Conservation (phyloP, 2,113 vertebrate genomes). For the Ammospiza caudacuta region DNA sequence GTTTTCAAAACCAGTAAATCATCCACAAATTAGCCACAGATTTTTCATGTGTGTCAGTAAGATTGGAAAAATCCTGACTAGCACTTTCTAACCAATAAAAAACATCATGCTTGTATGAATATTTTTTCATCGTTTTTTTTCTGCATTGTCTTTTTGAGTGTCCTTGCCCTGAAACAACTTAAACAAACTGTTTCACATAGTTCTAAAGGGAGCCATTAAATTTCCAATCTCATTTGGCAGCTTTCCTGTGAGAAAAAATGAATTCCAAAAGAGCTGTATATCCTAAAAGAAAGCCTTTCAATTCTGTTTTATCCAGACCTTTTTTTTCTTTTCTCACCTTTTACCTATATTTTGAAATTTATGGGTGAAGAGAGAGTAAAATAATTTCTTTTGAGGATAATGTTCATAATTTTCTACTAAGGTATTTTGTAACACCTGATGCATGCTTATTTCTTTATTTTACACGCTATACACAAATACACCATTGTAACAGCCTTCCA, state of each 20-base stretch:
- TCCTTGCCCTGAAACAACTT: not conserved
- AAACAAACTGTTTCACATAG: not conserved
- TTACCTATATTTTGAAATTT: not conserved
- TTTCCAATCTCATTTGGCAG: not conserved
- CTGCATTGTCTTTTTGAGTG: not conserved
- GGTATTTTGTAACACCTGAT: not conserved
- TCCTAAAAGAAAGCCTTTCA: not conserved
- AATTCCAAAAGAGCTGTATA: not conserved
- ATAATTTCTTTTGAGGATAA: not conserved
- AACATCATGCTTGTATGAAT: not conserved
- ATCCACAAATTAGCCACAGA: not conserved
- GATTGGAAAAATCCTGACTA: not conserved
- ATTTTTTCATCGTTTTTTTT: not conserved
- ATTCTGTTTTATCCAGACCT: not conserved
- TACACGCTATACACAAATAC: not conserved
- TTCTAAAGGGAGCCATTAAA: not conserved
- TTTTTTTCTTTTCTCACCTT: not conserved
- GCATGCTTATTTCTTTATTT: not conserved
- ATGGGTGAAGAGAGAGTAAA: not conserved
- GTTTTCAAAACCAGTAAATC: not conserved
- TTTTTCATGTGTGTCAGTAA: not conserved
- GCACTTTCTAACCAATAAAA: not conserved
- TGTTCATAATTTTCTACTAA: not conserved
- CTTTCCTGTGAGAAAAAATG: not conserved
- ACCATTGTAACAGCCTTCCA: not conserved